Percentiles rank a stretch among this genome's conserved stretches.
Evolutionary conservation across 2,113 vertebrate species (phyloP).

Genomic region (Plecotus auritus): DNA sequence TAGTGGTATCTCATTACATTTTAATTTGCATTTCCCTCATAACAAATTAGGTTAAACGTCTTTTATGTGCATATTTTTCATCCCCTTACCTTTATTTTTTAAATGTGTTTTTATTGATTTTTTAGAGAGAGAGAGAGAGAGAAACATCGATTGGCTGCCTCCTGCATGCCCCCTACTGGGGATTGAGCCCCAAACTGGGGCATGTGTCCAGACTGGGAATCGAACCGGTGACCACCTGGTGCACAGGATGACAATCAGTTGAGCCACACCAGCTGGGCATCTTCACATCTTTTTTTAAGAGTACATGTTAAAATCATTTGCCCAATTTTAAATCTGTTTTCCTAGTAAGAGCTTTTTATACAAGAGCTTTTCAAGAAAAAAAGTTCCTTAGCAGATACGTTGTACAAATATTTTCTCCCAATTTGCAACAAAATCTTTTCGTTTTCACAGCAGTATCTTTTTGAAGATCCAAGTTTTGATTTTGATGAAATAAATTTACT

Average conservation of each 20-base stretch:
- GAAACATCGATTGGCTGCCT: no score
- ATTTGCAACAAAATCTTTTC: background rate
- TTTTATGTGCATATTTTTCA: background rate
- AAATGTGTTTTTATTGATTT: no score
- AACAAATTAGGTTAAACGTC: background rate
- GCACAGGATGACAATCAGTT: no score
- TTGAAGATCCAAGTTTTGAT: background rate
- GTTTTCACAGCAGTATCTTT: background rate
- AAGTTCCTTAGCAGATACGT: background rate
- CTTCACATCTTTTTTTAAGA: background rate
- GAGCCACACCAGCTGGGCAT: no score
- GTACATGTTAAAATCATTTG: background rate
- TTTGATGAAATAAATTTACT: slow-evolving; percentile 20
- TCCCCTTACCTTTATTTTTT: background rate
- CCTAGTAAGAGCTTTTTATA: background rate
- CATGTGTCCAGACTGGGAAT: no score
- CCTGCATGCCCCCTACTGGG: no score
- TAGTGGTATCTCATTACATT: background rate
- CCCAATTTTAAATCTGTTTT: background rate
- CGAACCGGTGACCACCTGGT: no score
- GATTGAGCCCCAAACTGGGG: no score
- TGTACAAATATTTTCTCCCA: background rate
- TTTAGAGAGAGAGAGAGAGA: no score
- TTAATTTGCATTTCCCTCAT: background rate
- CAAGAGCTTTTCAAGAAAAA: background rate